Evolutionary conservation across 2,888 invertebrate genomes (phyloP), one percentile per base, ranked within the genome.

Genomic region (Polydesmus complanatus): DNA sequence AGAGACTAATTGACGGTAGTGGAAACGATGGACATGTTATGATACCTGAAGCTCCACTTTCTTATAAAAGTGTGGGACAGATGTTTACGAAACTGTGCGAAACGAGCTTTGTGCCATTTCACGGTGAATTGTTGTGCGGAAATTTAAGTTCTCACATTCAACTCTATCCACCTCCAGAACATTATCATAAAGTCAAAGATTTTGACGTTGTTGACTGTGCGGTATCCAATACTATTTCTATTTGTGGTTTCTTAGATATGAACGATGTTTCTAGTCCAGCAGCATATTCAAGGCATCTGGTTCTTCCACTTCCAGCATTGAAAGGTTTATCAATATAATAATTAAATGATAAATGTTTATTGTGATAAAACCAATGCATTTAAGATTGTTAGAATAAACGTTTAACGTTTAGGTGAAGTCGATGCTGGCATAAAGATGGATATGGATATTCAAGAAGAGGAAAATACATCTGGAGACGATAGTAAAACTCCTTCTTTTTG

Each of bases 191-290:
- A 57, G 64, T 64, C 19, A 59, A 66, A 27, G 69, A 86, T 70
- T 86, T 83, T 70, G 85, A 79, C 71, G 77, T 72, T 62, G 78
- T 75, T 81, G 76, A 56, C 5, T 47, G 62, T 80, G 75, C 72
- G 81, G 79, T 64, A 77, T 92, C 58, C 82, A 86, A 0, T 83
- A 83, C 62, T 81, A 82, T 95, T 59, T 85, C 88, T 71, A 83
- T 95, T 21, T 83, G 89, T 70, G 95, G 95, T 0, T 95, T 92
- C 71, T 75, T 96, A 57, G 81, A 85, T n/a, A 83, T 91, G 8
- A 81, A 84, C 2, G 94, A 95, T 71, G 83, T 94, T 58, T 88
- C 88, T 37, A 94, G 92, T 62, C 95, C 95, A 1, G 89, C 91
- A 70, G 88, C 90, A 1, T 78, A 92, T 63, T 93, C 93, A 64